These are phyloP conservation scores for Drosophila tripunctata DNA, from an alignment of 2,888 invertebrate species.

Conservation along the genomic window DNA sequence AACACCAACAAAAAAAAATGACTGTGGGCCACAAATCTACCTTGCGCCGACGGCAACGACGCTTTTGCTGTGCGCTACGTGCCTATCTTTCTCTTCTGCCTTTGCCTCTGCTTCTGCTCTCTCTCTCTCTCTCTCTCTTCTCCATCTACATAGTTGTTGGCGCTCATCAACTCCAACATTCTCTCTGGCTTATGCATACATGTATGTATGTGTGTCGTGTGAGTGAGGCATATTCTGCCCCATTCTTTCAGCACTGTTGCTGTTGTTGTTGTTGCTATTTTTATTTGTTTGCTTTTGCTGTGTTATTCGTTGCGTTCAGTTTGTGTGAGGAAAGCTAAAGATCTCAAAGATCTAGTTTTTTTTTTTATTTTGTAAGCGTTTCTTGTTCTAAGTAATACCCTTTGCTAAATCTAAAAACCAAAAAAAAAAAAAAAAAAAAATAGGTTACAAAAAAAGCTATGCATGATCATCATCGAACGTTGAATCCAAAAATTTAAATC, in stretches of 20 bases:
- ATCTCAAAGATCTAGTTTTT: background rate
- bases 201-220: constrained; percentile 7
- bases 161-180: constrained; percentile 41
- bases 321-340: background rate
- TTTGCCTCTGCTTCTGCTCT: constrained; percentile 27
- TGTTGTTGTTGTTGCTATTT: constrained; percentile 26
- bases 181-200: constrained; percentile 23
- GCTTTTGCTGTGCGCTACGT: constrained; percentile 58
- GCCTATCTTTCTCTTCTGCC: constrained; percentile 51
- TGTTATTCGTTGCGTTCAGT: constrained; percentile 3
- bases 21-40: constrained; percentile 66
- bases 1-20: too few species aligned
- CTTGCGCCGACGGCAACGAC: constrained; percentile 49
- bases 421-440: background rate
- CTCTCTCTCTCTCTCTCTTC: constrained; percentile 42
- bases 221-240: constrained; percentile 27
- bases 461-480: too few species aligned
- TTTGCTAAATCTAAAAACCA: background rate
- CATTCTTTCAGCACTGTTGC: constrained; percentile 5
- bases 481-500: constrained; percentile 1
- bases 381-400: too few species aligned
- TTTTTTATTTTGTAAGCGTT: background rate
- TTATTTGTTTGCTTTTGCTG: constrained; percentile 21
- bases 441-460: too few species aligned
- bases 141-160: too few species aligned